Conservation (phyloP, 1,140 invertebrate genomes). For the Metaphire vulgaris region DNA sequence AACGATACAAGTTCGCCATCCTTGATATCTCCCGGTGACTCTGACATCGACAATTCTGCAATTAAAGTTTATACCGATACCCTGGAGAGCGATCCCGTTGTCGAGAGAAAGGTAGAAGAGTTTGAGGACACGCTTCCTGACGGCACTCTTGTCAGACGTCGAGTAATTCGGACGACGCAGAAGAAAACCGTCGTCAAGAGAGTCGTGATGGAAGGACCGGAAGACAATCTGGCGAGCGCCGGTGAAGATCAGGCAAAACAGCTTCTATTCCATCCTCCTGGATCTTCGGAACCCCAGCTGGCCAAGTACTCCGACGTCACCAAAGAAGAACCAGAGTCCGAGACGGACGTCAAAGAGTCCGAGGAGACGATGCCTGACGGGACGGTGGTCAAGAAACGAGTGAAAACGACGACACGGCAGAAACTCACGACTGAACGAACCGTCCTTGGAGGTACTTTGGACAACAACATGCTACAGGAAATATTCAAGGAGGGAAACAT, state of each 20-base stretch:
- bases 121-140: conserved; percentile 13
- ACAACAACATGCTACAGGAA: background rate
- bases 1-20: background rate
- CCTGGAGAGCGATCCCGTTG: conserved; percentile 33
- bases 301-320: background rate
- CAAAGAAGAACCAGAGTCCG: background rate
- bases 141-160: conserved; percentile 23
- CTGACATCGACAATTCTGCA: background rate
- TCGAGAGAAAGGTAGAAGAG: conserved; percentile 27
- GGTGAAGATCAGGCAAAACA: background rate
- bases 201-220: conserved; percentile 11
- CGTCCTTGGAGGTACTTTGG: background rate
- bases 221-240: background rate
- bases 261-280: background rate
- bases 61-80: conserved; percentile 15
- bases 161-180: conserved; percentile 11
- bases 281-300: background rate
- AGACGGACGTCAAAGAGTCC: background rate
- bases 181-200: conserved; percentile 20
- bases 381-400: conserved; percentile 17
- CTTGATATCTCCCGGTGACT: background rate
- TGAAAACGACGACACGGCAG: conserved; percentile 3
- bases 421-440: background rate
- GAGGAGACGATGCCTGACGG: conserved; percentile 21
- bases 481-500: background rate